phyloP scores from a whole-genome alignment of 2,113 vertebrate genomes.

The Odontophorus gujanensis region DNA sequence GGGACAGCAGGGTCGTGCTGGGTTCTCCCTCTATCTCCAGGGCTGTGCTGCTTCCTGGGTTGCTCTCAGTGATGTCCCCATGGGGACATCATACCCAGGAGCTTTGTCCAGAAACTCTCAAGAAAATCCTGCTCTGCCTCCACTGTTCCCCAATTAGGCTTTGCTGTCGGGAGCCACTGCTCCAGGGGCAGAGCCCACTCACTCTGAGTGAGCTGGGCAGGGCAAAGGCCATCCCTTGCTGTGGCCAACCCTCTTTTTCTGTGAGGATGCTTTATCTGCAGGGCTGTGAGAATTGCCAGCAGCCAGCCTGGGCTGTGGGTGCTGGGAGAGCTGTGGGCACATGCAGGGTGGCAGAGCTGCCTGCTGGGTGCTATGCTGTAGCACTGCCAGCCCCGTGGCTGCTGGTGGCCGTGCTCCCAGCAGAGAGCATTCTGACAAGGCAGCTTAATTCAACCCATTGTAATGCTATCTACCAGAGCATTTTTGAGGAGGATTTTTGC shows the following conservation, averaged over 20 bases:
- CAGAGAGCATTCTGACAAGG: neutral
- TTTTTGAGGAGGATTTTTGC: neutral
- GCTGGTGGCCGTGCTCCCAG: neutral
- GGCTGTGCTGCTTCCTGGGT: neutral
- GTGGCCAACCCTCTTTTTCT: neutral
- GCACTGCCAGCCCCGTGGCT: neutral
- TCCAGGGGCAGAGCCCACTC: too few species aligned
- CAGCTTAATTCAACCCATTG: neutral
- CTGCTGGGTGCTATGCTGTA: neutral
- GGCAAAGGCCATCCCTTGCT: neutral
- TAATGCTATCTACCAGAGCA: neutral
- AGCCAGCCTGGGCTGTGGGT: fast-evolving
- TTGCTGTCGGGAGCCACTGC: too few species aligned
- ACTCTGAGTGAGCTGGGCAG: too few species aligned
- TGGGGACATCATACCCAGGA: too few species aligned
- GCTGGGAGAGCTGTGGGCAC: neutral
- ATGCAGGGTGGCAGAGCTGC: neutral
- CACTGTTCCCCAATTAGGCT: too few species aligned
- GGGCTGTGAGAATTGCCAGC: neutral
- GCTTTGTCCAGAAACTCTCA: too few species aligned
- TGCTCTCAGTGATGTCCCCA: neutral
- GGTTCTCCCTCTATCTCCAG: neutral
- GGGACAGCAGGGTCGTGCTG: neutral
- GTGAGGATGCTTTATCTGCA: neutral
- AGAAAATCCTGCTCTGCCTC: too few species aligned